A percentile compares a stretch with the other conserved stretches of the same genome.
These are phyloP conservation scores for Carcharodon carcharias DNA, from an alignment of 2,797 vertebrate species.

Conservation along the genomic window DNA sequence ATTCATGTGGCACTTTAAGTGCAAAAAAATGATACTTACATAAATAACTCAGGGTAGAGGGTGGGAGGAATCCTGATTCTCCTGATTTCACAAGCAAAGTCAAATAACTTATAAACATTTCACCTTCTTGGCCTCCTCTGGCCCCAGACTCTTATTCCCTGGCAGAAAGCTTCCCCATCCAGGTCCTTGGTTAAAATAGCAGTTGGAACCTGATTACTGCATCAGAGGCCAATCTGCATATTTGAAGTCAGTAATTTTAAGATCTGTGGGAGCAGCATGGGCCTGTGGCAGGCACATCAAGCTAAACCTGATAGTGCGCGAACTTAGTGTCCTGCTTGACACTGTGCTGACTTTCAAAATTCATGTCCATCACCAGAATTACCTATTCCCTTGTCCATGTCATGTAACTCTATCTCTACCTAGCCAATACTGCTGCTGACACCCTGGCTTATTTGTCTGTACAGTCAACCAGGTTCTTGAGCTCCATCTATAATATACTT, in stretches of 20 bases:
- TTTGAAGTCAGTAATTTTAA: not conserved
- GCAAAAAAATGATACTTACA: not conserved
- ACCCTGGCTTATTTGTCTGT: not conserved
- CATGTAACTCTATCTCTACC: not conserved
- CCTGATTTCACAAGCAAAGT: not conserved
- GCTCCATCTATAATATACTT: not conserved
- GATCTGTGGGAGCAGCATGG: not conserved
- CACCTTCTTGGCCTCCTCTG: not conserved
- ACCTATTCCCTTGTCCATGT: not conserved
- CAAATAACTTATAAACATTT: not conserved
- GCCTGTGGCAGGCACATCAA: not conserved
- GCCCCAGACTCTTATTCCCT: not conserved
- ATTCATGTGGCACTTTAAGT: not conserved
- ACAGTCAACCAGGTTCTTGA: not conserved
- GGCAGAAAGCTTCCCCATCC: not conserved
- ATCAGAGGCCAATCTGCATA: not conserved
- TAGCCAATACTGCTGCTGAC: not conserved
- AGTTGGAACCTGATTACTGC: not conserved
- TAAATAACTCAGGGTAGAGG: not conserved
- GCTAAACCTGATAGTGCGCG: not conserved
- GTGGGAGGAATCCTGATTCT: not conserved
- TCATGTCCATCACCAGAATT: not conserved
- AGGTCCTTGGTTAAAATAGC: not conserved
- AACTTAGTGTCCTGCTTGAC: not conserved
- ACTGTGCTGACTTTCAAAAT: not conserved